Evolutionary conservation across 2,888 invertebrate species (phyloP).

Genomic region (Drosophila meridionalis): DNA sequence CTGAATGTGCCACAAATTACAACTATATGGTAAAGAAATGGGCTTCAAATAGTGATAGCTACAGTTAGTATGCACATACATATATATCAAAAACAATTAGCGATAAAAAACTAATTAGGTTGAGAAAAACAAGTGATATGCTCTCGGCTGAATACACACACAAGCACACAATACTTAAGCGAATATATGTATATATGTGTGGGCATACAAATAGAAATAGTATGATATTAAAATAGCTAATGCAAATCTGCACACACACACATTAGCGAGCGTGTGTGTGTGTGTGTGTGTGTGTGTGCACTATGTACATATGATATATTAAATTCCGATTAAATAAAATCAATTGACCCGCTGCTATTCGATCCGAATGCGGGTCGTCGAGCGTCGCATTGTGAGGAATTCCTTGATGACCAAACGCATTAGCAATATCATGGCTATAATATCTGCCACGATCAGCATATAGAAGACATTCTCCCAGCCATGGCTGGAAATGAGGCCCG

Average conservation of each 20-base stretch:
- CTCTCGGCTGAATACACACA: constrained; percentile 6
- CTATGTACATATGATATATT: constrained; percentile 41
- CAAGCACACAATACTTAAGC: constrained; percentile 18
- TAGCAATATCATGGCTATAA: constrained; percentile 90
- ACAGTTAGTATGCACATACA: background rate
- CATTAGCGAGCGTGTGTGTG: background rate
- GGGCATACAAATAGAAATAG: constrained; percentile 12
- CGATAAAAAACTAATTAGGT: constrained; percentile 24
- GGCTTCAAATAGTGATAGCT: constrained; percentile 30
- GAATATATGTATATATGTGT: background rate
- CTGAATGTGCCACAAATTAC: constrained; percentile 17
- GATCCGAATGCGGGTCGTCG: constrained; percentile 78
- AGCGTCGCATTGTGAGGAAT: constrained; percentile 75
- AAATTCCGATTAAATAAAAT: constrained; percentile 19
- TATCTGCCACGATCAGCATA: constrained; percentile 94
- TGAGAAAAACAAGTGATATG: constrained; percentile 49
- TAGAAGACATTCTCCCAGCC: constrained; percentile 96
- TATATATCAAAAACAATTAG: constrained; percentile 10
- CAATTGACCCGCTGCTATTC: constrained; percentile 68
- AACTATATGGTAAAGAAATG: constrained; percentile 31
- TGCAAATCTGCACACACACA: constrained; percentile 9
- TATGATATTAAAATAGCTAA: constrained; percentile 32
- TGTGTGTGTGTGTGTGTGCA: constrained; percentile 14
- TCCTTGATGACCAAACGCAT: constrained; percentile 86
- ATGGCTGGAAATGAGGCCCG: constrained; percentile 90